Evolutionary conservation across 1,140 invertebrate genomes (phyloP).

Genomic region (Colletes latitarsis): DNA sequence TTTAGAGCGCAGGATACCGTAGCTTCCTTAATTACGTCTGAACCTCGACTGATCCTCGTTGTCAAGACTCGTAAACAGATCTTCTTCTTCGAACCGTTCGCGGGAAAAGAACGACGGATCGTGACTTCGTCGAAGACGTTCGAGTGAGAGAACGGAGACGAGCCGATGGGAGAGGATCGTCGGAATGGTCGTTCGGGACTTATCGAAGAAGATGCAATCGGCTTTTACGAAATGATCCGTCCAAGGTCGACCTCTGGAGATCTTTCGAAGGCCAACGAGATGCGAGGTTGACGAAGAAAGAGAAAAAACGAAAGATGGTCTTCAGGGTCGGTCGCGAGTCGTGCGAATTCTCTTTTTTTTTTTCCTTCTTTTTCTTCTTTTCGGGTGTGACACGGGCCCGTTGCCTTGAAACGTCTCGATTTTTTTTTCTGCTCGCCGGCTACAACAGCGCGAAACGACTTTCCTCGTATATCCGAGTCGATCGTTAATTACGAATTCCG

Average conservation of each 20-base stretch:
- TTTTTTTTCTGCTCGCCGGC: neutral
- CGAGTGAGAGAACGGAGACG: neutral
- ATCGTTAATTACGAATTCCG: slow-evolving; percentile 4
- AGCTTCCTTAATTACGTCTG: neutral
- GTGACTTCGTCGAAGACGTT: neutral
- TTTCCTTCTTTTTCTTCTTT: neutral
- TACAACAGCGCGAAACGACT: neutral
- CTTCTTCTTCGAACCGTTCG: neutral
- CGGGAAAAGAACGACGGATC: neutral
- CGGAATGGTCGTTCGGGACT: slow-evolving; percentile 25
- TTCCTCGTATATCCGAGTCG: neutral
- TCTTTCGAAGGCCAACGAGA: slow-evolving; percentile 40
- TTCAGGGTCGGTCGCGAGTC: neutral
- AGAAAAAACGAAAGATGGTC: slow-evolving; percentile 7
- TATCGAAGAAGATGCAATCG: slow-evolving; percentile 48
- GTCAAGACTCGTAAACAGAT: neutral
- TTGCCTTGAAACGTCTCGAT: slow-evolving; percentile 26
- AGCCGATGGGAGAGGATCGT: slow-evolving; percentile 15
- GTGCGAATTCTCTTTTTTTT: slow-evolving; percentile 2
- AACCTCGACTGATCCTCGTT: slow-evolving; percentile 1
- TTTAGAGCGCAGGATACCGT: slow-evolving; percentile 77
- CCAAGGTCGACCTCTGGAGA: slow-evolving; percentile 49
- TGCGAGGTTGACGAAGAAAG: slow-evolving; percentile 20
- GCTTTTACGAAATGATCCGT: slow-evolving; percentile 49
- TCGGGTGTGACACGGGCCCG: neutral